A percentile compares a stretch with the other conserved stretches of the same genome.
Evolutionary conservation across 1,140 invertebrate genomes (phyloP).

Genomic region (Bombus difficillimus): DNA sequence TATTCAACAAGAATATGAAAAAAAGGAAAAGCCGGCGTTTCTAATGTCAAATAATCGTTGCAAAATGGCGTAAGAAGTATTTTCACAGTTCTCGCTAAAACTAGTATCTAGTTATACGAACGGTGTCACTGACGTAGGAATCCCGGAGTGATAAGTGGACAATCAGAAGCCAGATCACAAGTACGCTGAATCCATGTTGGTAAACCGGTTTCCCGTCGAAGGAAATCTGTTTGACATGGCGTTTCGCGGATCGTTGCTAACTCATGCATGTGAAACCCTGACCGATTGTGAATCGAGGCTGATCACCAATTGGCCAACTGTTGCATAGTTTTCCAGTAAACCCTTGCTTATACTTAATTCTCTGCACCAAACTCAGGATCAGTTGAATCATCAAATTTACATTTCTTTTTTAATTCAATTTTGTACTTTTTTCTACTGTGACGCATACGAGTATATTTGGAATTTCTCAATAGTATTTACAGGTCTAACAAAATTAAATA

Average conservation of each 20-base stretch:
- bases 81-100: conserved; percentile 43
- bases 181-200: background rate
- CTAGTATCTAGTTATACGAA: conserved; percentile 51
- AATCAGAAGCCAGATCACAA: conserved; percentile 22
- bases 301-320: conserved; percentile 37
- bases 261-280: background rate
- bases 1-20: background rate
- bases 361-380: too few relatives aligned
- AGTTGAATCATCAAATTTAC: background rate
- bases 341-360: background rate
- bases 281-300: conserved; percentile 6
- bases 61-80: background rate
- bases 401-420: background rate
- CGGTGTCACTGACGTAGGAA: conserved; percentile 54
- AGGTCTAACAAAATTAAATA: background rate
- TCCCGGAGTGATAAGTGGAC: conserved; percentile 54
- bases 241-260: background rate
- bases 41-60: background rate
- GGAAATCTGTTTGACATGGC: conserved; percentile 20
- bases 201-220: conserved; percentile 45
- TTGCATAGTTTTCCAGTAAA: background rate
- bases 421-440: background rate
- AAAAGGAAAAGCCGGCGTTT: background rate
- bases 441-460: background rate
- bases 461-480: background rate